phyloP scores from a whole-genome alignment of 2,888 invertebrate species.

The Caprella mutica region DNA sequence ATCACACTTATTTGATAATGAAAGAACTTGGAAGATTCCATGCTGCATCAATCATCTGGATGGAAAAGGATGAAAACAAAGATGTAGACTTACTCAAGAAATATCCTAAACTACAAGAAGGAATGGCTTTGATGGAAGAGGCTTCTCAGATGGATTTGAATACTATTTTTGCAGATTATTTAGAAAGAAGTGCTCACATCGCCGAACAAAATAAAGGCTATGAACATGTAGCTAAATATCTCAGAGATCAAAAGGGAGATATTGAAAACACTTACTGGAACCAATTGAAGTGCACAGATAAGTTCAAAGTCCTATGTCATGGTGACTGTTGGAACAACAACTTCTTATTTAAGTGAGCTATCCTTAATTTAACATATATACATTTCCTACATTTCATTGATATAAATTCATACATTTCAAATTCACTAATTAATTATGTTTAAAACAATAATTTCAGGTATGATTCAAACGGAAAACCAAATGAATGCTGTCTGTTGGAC shows the following conservation, averaged over 20 bases:
- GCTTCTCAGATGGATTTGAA: too few species aligned
- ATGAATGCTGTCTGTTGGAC: constrained; percentile 14
- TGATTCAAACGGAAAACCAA: constrained; percentile 1
- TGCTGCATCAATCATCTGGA: constrained; percentile 5
- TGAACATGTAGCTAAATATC: background rate
- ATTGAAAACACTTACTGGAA: too few species aligned
- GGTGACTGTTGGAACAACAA: constrained; percentile 19
- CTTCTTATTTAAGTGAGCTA: constrained; percentile 12
- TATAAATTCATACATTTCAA: too few species aligned
- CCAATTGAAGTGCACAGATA: too few species aligned
- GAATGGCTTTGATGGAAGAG: too few species aligned
- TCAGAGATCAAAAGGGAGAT: background rate
- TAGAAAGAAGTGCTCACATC: too few species aligned
- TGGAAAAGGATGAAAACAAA: background rate
- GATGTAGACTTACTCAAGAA: too few species aligned
- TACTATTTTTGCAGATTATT: too few species aligned
- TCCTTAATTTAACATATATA: background rate
- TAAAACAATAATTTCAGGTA: constrained; percentile 3
- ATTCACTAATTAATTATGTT: background rate
- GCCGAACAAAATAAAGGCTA: background rate
- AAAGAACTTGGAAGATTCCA: constrained; percentile 14
- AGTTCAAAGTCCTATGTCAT: constrained; percentile 5
- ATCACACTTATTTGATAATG: constrained; percentile 2
- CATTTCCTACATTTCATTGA: background rate
- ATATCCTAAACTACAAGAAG: too few species aligned